A percentile compares a stretch with the other conserved stretches of the same genome.
These are phyloP conservation scores for Muraenolepis orangiensis DNA, from an alignment of 2,797 vertebrate species.

Conservation along the genomic window DNA sequence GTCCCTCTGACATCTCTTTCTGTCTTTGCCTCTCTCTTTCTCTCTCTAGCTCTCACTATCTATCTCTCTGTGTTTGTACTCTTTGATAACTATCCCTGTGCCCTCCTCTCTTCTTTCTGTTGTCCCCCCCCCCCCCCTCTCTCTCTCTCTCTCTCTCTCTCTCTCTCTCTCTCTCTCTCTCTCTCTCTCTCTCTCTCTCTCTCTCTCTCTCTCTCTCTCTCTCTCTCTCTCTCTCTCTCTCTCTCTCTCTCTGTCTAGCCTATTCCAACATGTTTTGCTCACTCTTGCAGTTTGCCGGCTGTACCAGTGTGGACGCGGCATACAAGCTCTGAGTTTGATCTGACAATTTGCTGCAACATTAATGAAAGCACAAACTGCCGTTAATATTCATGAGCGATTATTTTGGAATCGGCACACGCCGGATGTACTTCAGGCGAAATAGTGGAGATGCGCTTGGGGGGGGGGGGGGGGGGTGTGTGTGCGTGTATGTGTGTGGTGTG, in stretches of 20 bases:
- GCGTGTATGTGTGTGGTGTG: slow-evolving; percentile 13
- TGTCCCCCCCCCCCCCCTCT: too few species aligned
- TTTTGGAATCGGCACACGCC: slow-evolving; percentile 68
- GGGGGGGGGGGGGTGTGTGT: too few species aligned
- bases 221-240: slow-evolving; percentile 47
- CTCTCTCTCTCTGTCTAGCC: slow-evolving; percentile 21
- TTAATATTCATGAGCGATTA: slow-evolving; percentile 77
- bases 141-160: slow-evolving; percentile 9
- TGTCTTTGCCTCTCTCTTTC: not conserved
- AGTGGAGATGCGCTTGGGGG: slow-evolving; percentile 52
- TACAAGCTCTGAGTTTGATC: slow-evolving; percentile 66
- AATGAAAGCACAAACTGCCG: slow-evolving; percentile 72
- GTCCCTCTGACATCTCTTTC: not conserved
- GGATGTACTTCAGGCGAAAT: slow-evolving; percentile 64
- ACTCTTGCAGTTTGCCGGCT: slow-evolving; percentile 31
- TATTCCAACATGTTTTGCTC: not conserved
- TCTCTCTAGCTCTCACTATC: slow-evolving; percentile 7
- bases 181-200: slow-evolving; percentile 7
- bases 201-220: slow-evolving; percentile 23
- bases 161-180: slow-evolving; percentile 2
- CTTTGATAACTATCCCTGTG: too few species aligned
- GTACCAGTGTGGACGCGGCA: slow-evolving; percentile 48
- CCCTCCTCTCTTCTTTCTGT: too few species aligned
- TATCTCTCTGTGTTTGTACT: too few species aligned
- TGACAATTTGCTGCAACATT: slow-evolving; percentile 74